Conservation (phyloP, 2,113 vertebrate species). For the Tachycineta bicolor region DNA sequence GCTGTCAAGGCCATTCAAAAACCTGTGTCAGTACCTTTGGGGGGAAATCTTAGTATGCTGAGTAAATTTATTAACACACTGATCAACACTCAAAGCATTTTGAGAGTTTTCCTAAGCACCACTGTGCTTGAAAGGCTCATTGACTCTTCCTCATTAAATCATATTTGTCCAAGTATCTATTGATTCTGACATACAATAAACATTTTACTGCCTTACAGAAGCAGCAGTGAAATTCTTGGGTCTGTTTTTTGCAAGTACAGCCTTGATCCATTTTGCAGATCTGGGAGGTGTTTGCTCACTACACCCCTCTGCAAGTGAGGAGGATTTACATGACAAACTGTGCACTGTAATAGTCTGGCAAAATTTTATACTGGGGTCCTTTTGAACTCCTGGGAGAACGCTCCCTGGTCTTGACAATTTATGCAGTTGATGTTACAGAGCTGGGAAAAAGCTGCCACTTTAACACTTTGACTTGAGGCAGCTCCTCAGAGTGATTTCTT, state of each 20-base stretch:
- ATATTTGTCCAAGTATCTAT: background rate
- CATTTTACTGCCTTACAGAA: background rate
- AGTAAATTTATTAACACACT: background rate
- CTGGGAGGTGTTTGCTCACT: background rate
- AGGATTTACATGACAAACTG: background rate
- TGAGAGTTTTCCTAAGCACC: background rate
- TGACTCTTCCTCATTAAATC: background rate
- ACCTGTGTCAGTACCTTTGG: background rate
- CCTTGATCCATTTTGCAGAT: background rate
- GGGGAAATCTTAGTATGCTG: background rate
- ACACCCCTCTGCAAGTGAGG: background rate
- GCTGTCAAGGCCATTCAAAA: background rate
- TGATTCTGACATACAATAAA: background rate
- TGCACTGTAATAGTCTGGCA: accelerated
- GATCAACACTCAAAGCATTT: background rate
- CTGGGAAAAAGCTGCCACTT: background rate
- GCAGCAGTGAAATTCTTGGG: background rate
- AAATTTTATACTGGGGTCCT: accelerated
- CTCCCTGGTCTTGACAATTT: background rate
- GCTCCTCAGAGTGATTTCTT: background rate
- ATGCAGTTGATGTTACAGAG: background rate
- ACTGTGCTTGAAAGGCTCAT: background rate
- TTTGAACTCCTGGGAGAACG: background rate
- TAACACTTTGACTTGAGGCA: background rate
- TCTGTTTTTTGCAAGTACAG: background rate